Evolutionary conservation across 2,888 invertebrate species (phyloP).

Genomic region (Ormyrus thymus): DNA sequence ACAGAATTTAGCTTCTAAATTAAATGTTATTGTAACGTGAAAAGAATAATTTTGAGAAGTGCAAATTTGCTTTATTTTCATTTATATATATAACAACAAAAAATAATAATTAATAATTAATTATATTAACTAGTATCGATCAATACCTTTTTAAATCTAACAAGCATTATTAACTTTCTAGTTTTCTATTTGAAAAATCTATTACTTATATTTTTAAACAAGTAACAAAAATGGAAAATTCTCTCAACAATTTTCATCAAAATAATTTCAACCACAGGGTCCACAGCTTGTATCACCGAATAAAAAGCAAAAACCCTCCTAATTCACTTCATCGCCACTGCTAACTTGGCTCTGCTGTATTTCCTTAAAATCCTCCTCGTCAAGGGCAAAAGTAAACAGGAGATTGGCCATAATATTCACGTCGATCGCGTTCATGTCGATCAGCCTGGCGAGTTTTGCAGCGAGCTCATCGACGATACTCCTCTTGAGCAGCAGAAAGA

Average conservation of each 20-base stretch:
- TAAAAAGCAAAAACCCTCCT: neutral
- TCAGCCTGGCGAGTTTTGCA: conserved; percentile 43
- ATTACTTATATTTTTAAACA: too few species aligned
- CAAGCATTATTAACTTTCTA: too few species aligned
- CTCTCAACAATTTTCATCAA: neutral
- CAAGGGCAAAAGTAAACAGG: conserved; percentile 49
- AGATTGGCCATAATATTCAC: conserved; percentile 55
- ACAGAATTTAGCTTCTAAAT: too few species aligned
- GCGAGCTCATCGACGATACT: conserved; percentile 38
- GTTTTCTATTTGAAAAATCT: too few species aligned
- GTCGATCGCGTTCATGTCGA: conserved; percentile 51
- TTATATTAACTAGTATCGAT: too few species aligned
- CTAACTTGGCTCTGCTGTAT: neutral
- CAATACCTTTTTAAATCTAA: too few species aligned
- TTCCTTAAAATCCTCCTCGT: conserved; percentile 43
- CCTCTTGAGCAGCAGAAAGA: conserved; percentile 52
- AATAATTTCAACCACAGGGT: neutral
- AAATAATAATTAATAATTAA: too few species aligned
- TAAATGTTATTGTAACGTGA: too few species aligned
- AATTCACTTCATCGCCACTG: neutral
- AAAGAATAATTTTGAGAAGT: too few species aligned
- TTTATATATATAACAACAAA: too few species aligned
- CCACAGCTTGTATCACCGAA: neutral
- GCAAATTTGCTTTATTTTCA: too few species aligned
- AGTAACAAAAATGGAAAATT: too few species aligned